These are phyloP conservation scores for Drosophila vallismaia DNA, from an alignment of 2,888 invertebrate species.

Conservation along the genomic window DNA sequence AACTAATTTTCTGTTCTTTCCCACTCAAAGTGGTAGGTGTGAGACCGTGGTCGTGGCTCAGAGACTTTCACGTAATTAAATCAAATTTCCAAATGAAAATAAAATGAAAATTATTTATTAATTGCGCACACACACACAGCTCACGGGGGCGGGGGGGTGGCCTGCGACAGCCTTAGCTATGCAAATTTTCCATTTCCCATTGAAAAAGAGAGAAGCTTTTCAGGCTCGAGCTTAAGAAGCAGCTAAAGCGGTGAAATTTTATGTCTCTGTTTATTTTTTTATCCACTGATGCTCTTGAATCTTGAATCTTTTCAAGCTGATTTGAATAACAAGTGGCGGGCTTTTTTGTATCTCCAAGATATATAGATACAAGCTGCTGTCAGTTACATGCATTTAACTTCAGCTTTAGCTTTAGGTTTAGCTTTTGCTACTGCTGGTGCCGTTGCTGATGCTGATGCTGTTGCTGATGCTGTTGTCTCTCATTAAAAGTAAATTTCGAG, in stretches of 20 bases:
- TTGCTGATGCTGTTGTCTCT: constrained; percentile 38
- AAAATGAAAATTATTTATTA: constrained; percentile 78
- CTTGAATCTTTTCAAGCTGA: constrained; percentile 34
- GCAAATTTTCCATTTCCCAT: constrained; percentile 49
- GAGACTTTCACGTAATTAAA: constrained; percentile 76
- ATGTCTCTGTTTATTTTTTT: constrained; percentile 15
- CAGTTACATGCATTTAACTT: constrained; percentile 60
- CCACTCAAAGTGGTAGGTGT: constrained; percentile 27
- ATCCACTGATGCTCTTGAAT: neutral
- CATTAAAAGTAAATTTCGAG: constrained; percentile 66
- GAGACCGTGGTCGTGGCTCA: constrained; percentile 31
- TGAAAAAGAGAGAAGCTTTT: constrained; percentile 26
- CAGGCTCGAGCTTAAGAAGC: constrained; percentile 35
- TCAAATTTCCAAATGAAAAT: constrained; percentile 73
- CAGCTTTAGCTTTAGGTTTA: constrained; percentile 23
- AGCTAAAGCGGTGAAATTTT: constrained; percentile 35
- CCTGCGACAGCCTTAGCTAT: constrained; percentile 11
- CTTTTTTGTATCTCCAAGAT: constrained; percentile 52
- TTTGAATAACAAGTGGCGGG: constrained; percentile 57
- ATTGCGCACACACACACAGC: constrained; percentile 47
- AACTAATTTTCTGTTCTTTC: constrained; percentile 72
- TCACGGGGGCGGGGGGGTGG: constrained; percentile 16
- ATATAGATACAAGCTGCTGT: constrained; percentile 45
- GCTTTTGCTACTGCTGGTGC: constrained; percentile 6
- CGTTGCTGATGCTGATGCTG: constrained; percentile 17